These are phyloP conservation scores for Teleogryllus occipitalis DNA, from an alignment of 1,140 invertebrate species.

Conservation along the genomic window DNA sequence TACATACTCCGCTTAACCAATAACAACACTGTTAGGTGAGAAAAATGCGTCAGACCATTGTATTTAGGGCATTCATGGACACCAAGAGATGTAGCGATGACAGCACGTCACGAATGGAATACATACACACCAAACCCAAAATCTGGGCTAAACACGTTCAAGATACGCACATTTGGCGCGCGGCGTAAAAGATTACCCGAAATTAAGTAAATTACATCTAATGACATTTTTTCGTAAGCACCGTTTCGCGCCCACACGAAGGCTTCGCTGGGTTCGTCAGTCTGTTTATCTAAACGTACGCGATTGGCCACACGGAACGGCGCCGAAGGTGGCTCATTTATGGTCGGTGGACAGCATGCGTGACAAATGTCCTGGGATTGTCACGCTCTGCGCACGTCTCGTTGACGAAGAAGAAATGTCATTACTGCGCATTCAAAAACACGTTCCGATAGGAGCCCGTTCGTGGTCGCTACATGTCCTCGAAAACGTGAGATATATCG, in stretches of 20 bases:
- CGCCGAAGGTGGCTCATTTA: no score
- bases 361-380: no score
- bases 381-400: neutral
- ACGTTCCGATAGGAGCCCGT: no score
- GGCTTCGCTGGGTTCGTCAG: neutral
- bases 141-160: neutral
- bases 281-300: neutral
- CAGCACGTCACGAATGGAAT: neutral
- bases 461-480: no score
- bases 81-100: no score
- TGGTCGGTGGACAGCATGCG: no score
- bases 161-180: neutral
- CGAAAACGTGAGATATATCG: no score
- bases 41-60: no score
- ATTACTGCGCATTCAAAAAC: no score
- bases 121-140: neutral
- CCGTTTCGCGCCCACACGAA: neutral
- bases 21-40: no score
- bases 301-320: neutral
- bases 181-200: neutral
- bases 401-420: neutral
- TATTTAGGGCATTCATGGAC: no score
- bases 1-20: no score
- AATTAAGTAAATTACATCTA: neutral
- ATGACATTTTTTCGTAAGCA: neutral